Evolutionary conservation across 53 echinoderm and acorn worm species (phyloP), one percentile per base, ranked within the genome.

Genomic region (Mesocentrotus franciscanus): DNA sequence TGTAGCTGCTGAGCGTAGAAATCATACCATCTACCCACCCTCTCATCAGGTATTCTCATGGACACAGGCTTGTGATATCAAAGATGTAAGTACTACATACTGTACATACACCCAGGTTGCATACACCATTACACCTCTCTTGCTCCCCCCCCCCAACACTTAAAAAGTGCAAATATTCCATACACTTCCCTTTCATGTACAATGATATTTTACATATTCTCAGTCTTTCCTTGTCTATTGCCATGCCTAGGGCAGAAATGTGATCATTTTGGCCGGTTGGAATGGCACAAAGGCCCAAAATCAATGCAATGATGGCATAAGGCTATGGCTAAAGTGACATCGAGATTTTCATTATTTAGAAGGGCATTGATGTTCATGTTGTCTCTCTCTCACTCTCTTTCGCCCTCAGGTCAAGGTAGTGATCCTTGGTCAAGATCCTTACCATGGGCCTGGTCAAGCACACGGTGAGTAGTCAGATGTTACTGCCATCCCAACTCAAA

Each of bases 341-440:
- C 20, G 6, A 22, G 20, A 20, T 66, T 22, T 2, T 66, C 66
- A 20, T 66, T 66, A 39, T 66, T 66, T 18, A 22, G 66, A 66
- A 17, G 18, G 66, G 22, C 66, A 66, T 30, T 27, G 2, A n/a
- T 1, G 9, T 61, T 27, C 72, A 72, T 26, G 10, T 71, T 56
- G 15, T 56, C 57, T 56, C 57, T 85, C 85, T n/a, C 57, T 57
- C 58, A 27, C 85, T 85, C 20, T 83, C 42, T 58, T 7, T 26
- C 26, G 27, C 58, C 24, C 9, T 24, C 91, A 98, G 98, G 98
- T 98, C 9, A 97, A 97, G 92, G 97, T 97, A 74, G 98, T 98
- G 7, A 98, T 98, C 60, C 95, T 98, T 22, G 98, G 98, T 34
- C 98, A 98, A 91, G 98, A 98, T 81, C 98, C 98, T 2, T 98